Percentiles rank a stretch among this genome's conserved stretches.
These are phyloP conservation scores for Dryocosmus kuriphilus DNA, from an alignment of 2,888 invertebrate genomes.

Conservation along the genomic window DNA sequence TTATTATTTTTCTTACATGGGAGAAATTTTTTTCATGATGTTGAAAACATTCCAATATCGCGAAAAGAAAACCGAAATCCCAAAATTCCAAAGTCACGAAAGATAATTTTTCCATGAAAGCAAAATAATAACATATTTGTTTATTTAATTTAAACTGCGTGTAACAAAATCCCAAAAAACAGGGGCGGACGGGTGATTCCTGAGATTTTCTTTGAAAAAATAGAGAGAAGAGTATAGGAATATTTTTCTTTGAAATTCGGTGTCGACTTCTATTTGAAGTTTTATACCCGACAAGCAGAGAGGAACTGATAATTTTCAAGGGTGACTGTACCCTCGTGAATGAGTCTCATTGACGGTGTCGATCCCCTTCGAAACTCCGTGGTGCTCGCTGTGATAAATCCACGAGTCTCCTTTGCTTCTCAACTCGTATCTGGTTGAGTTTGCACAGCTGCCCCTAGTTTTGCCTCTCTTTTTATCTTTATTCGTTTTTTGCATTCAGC, in stretches of 20 bases:
- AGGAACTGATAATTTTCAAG: constrained; percentile 50
- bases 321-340: constrained; percentile 62
- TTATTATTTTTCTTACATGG: too few species aligned
- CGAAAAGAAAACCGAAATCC: too few species aligned
- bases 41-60: too few species aligned
- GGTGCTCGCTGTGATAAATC: constrained; percentile 58
- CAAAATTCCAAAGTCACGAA: too few species aligned
- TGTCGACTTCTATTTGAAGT: not conserved
- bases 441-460: constrained; percentile 66
- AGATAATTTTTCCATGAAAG: too few species aligned
- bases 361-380: constrained; percentile 64
- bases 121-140: too few species aligned
- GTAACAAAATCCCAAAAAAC: too few species aligned
- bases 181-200: too few species aligned
- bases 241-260: not conserved
- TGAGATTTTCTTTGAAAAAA: not conserved
- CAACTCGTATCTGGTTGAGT: constrained; percentile 57
- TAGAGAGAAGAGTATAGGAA: not conserved
- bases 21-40: too few species aligned
- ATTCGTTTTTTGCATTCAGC: constrained; percentile 39
- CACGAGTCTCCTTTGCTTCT: constrained; percentile 56
- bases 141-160: too few species aligned
- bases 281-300: constrained; percentile 19
- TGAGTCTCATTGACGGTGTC: constrained; percentile 66
- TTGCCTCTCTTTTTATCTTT: constrained; percentile 44